Evolutionary conservation across 2,888 invertebrate genomes (phyloP).

Genomic region (Mesorhabditis spiculigera): DNA sequence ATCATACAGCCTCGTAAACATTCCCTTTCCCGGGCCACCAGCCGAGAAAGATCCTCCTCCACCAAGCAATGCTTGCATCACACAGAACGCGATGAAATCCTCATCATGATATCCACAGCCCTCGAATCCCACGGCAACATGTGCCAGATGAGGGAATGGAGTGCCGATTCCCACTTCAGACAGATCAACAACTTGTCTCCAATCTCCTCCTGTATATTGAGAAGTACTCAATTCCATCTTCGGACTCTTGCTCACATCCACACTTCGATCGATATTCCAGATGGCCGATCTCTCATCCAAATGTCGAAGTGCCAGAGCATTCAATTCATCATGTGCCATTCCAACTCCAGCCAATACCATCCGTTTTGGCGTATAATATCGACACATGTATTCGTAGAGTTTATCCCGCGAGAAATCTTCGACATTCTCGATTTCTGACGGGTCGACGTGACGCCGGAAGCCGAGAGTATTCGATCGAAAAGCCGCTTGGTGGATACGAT

Average conservation of each 20-base stretch:
- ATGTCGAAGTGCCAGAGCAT: conserved; percentile 77
- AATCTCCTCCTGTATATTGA: conserved; percentile 88
- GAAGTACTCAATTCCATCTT: conserved; percentile 75
- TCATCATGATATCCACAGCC: conserved; percentile 44
- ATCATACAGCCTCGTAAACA: conserved; percentile 95
- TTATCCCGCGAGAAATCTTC: conserved; percentile 66
- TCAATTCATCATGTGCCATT: conserved; percentile 81
- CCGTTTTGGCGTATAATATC: conserved; percentile 81
- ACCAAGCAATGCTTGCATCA: conserved; percentile 99
- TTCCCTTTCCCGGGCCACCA: conserved; percentile 98
- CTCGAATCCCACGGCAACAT: conserved; percentile 86
- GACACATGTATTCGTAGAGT: conserved; percentile 79
- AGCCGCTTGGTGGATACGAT: conserved; percentile 96
- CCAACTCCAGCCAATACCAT: conserved; percentile 89
- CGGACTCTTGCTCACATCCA: conserved; percentile 60
- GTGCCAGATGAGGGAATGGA: conserved; percentile 90
- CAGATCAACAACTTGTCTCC: conserved; percentile 67
- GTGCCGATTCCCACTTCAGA: conserved; percentile 71
- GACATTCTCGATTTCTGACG: conserved; percentile 67
- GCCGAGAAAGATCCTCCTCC: conserved; percentile 99
- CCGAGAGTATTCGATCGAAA: conserved; percentile 90
- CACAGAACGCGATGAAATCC: conserved; percentile 93
- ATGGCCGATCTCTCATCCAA: conserved; percentile 77
- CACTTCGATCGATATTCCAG: conserved; percentile 69
- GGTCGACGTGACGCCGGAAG: conserved; percentile 84